Evolutionary conservation across 2,797 vertebrate species (phyloP), one percentile per base, ranked within the genome.

Genomic region (Thamnophis elegans): DNA sequence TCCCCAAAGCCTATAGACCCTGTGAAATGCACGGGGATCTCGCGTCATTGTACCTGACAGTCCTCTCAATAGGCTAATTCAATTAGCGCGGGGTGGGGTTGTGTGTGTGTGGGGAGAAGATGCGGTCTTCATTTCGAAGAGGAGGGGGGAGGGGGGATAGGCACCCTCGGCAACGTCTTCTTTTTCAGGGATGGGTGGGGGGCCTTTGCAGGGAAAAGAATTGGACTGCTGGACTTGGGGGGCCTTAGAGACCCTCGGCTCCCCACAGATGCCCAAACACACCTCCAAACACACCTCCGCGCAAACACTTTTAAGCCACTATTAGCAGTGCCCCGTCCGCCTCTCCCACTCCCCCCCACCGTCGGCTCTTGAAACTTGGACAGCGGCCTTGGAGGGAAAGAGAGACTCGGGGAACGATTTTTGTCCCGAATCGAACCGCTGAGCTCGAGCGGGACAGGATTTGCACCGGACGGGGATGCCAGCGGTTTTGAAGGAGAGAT

Each of bases 1-100:
- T 98, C 98, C 97, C 97, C 96, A 97, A 98, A 98, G 98, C 98
- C 97, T 98, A 97, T 97, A 98, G 98, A 98, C 96, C 96, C 97
- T 96, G 97, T 96, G 97, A 98, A 97, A 97, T 97, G 97, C 96
- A 95, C 96, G 97, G 97, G 97, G 96, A 96, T 96, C 97, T 96
- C 97, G 96, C 97, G 97, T 98, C 97, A 97, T 97, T 97, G 96
- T 97, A 97, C 97, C 98, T 98, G 98, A 97, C 97, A 82, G 36
- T 25, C 73, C 9, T 82, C 73, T 82, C 73, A 82, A 82, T 47
- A 22, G 73, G 36, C 73, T 82, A 82, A 82, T 82, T 82, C 73
- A 82, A 82, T 82, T 42, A 60, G 26, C 14, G 73, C 13, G 13
- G 28, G 11, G 36, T 1, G 16, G 25, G 32, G 14, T 2, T 13